These are phyloP conservation scores for Volucella zonaria DNA, from an alignment of 2,888 invertebrate species.

Conservation along the genomic window DNA sequence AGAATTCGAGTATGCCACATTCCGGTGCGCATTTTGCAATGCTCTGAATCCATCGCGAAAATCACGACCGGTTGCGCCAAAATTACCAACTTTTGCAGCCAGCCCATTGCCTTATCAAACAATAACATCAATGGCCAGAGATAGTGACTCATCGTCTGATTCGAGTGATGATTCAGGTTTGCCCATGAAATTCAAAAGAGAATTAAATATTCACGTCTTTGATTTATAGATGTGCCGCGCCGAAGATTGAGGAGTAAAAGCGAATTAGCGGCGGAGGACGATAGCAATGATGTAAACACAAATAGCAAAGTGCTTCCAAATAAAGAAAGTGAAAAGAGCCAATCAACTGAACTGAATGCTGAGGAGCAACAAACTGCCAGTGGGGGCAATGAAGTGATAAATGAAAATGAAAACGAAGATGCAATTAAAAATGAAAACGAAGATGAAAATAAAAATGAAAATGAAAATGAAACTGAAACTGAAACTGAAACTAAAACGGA, in stretches of 20 bases:
- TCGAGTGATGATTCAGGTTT: constrained; percentile 62
- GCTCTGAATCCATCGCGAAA: constrained; percentile 94
- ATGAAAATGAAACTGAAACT: too few relatives aligned
- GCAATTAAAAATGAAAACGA: neutral
- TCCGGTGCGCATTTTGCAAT: constrained; percentile 95
- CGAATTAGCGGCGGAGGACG: constrained; percentile 3
- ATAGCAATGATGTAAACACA: constrained; percentile 28
- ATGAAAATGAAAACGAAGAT: neutral
- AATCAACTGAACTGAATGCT: constrained; percentile 18
- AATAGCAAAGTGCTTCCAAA: constrained; percentile 4
- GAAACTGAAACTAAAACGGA: neutral
- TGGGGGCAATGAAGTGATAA: constrained; percentile 9
- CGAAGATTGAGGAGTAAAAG: neutral
- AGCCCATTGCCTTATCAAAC: constrained; percentile 38
- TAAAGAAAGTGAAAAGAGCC: constrained; percentile 37
- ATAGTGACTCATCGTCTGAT: constrained; percentile 49
- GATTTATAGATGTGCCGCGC: constrained; percentile 27
- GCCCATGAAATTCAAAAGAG: neutral
- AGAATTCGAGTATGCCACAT: constrained; percentile 90
- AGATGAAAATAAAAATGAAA: too few relatives aligned
- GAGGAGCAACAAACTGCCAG: constrained; percentile 12
- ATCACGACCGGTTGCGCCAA: constrained; percentile 90
- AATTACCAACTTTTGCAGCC: constrained; percentile 76
- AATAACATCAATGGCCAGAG: constrained; percentile 18
- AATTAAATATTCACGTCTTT: neutral